phyloP scores from a whole-genome alignment of 2,113 vertebrate genomes.

The Rhinoptilus africanus region DNA sequence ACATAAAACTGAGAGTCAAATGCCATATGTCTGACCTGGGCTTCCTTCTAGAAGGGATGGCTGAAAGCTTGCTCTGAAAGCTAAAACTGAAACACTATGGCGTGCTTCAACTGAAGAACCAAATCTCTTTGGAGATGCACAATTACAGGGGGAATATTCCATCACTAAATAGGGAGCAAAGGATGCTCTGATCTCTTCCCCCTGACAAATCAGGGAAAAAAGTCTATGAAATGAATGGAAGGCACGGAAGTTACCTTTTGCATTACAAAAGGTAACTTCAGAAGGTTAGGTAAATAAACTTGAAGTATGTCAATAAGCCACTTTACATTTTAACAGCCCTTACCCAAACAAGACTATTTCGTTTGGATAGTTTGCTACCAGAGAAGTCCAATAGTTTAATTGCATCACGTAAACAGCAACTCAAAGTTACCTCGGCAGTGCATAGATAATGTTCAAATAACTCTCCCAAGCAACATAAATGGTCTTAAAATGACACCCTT shows the following conservation, averaged over 20 bases:
- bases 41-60: background rate
- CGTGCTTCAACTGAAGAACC: background rate
- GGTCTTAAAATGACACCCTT: background rate
- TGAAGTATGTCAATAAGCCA: background rate
- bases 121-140: background rate
- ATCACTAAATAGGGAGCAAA: background rate
- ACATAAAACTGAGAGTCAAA: background rate
- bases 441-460: background rate
- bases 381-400: slow-evolving; percentile 2
- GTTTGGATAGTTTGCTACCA: background rate
- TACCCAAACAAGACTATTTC: slow-evolving; percentile 10
- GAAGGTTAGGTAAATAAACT: slow-evolving; percentile 1
- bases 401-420: background rate
- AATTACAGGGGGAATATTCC: background rate
- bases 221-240: background rate
- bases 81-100: background rate
- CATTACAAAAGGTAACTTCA: background rate
- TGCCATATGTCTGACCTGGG: background rate
- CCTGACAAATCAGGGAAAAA: background rate
- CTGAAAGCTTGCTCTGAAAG: background rate
- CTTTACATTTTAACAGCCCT: slow-evolving; percentile 7
- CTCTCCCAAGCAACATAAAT: background rate
- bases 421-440: background rate
- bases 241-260: background rate
- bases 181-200: background rate